A percentile compares a stretch with the other conserved stretches of the same genome.
These are phyloP conservation scores for Seira musarum DNA, from an alignment of 2,888 invertebrate genomes.

Conservation along the genomic window DNA sequence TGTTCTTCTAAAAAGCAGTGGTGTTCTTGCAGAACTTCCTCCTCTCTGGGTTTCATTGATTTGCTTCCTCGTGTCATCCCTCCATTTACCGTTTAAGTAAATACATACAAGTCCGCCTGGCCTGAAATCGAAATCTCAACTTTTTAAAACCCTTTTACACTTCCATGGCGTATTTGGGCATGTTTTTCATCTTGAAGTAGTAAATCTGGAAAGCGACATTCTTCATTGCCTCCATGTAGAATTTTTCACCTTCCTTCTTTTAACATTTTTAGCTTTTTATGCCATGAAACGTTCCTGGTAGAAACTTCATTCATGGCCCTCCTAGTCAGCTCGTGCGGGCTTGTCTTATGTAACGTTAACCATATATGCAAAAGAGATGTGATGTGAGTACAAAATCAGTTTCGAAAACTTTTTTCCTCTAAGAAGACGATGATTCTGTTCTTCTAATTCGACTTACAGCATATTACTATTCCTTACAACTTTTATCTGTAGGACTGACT, in stretches of 20 bases:
- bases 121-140: neutral
- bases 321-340: too few species aligned
- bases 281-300: too few species aligned
- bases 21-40: too few species aligned
- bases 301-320: too few species aligned
- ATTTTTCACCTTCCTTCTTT: neutral
- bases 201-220: neutral
- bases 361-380: neutral
- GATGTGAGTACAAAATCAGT: slow-evolving; percentile 2
- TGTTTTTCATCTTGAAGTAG: neutral
- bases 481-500: too few species aligned
- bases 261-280: too few species aligned
- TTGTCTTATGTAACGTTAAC: too few species aligned
- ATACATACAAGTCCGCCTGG: neutral
- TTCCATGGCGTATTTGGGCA: neutral
- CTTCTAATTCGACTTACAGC: too few species aligned
- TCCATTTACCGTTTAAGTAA: neutral
- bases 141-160: neutral
- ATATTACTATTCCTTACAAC: too few species aligned
- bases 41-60: too few species aligned
- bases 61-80: neutral
- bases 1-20: too few species aligned
- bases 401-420: neutral
- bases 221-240: neutral
- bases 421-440: too few species aligned